phyloP scores from a whole-genome alignment of 2,113 vertebrate genomes.

The Mesitornis unicolor region DNA sequence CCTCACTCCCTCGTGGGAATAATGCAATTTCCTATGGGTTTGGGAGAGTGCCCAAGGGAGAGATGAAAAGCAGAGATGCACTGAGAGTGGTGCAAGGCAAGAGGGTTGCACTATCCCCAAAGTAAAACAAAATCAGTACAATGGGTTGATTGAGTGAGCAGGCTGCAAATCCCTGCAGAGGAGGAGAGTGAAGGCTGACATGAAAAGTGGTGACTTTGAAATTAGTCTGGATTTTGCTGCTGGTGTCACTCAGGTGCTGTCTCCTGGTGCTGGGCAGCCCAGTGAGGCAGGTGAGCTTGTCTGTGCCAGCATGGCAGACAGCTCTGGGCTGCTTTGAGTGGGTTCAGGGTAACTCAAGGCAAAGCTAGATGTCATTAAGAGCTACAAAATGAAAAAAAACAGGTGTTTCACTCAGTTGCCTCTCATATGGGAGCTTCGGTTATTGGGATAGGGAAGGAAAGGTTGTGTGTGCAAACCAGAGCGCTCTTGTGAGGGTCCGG shows the following conservation, averaged over 20 bases:
- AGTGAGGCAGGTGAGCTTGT: not conserved
- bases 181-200: not conserved
- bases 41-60: not conserved
- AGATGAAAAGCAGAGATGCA: not conserved
- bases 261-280: not conserved
- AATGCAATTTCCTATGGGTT: not conserved
- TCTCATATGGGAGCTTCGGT: not conserved
- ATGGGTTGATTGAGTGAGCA: not conserved
- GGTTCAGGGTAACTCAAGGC: not conserved
- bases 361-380: not conserved
- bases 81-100: not conserved
- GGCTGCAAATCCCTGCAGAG: not conserved
- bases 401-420: not conserved
- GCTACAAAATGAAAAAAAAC: not conserved
- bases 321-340: not conserved
- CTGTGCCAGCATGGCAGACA: rapidly evolving
- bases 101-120: not conserved
- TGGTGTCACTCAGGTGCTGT: rapidly evolving
- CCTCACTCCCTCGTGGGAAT: not conserved
- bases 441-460: not conserved
- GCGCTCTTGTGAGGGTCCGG: rapidly evolving
- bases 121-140: not conserved
- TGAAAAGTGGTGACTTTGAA: not conserved
- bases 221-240: not conserved
- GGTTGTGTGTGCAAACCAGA: not conserved